These are phyloP conservation scores for Diorhabda elongata DNA, from an alignment of 1,140 invertebrate species.

Conservation along the genomic window DNA sequence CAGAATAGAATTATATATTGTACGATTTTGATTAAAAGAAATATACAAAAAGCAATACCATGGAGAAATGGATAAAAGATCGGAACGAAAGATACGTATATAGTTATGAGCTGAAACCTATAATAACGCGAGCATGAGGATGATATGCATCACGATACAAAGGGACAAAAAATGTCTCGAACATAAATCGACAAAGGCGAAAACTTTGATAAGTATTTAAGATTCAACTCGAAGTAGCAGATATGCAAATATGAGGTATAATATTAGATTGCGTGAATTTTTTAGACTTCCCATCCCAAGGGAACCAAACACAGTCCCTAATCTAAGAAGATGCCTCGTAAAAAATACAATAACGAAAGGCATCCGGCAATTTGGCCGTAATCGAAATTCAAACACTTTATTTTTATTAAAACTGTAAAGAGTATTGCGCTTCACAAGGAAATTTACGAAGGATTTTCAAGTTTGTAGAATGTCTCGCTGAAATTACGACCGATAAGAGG, in stretches of 20 bases:
- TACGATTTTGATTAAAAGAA: constrained; percentile 3
- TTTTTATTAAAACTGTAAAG: constrained; percentile 3
- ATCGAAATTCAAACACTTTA: constrained; percentile 12
- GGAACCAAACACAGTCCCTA: constrained; percentile 21
- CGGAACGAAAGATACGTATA: background rate
- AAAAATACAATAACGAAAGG: constrained; percentile 25
- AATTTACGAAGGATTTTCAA: background rate
- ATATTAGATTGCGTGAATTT: constrained; percentile 35
- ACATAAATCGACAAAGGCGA: constrained; percentile 27
- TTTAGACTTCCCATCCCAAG: constrained; percentile 8
- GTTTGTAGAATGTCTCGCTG: background rate
- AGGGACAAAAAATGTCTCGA: constrained; percentile 23
- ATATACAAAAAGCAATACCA: constrained; percentile 1
- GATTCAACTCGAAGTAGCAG: constrained; percentile 27
- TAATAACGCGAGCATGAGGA: background rate
- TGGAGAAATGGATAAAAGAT: background rate
- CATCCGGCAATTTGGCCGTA: constrained; percentile 1
- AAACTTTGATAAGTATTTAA: constrained; percentile 37
- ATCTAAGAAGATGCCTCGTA: constrained; percentile 25
- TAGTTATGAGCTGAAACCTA: constrained; percentile 2
- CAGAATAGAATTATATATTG: too few relatives aligned
- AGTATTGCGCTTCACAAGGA: background rate
- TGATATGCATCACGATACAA: constrained; percentile 12
- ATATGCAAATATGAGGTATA: constrained; percentile 38
- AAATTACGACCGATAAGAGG: constrained; percentile 2